Percentiles rank a stretch among this genome's conserved stretches.
Conservation (phyloP, 2,888 invertebrate genomes). For the Cecidostiba fungosa region DNA sequence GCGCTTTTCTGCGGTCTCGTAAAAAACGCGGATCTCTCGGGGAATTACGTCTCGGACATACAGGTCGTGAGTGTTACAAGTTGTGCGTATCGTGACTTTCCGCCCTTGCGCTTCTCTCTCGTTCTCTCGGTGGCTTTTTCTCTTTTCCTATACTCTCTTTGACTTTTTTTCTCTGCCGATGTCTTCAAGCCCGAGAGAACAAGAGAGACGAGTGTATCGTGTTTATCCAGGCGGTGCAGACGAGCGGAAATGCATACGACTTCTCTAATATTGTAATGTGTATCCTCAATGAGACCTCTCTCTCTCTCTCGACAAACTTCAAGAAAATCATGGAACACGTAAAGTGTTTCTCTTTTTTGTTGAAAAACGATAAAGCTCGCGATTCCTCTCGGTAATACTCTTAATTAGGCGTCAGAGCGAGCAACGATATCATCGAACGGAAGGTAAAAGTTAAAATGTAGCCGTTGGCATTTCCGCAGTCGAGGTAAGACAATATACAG, state of each 20-base stretch:
- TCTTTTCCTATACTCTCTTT: background rate
- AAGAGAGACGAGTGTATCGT: conserved; percentile 25
- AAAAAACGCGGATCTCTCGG: conserved; percentile 46
- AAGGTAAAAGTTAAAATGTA: background rate
- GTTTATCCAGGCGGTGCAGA: conserved; percentile 42
- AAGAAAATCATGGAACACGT: background rate
- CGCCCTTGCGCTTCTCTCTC: conserved; percentile 26
- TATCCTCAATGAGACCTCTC: background rate
- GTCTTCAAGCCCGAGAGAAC: background rate
- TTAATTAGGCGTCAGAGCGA: conserved; percentile 16
- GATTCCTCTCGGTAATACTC: background rate
- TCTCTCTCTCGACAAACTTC: background rate
- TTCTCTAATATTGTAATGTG: conserved; percentile 1
- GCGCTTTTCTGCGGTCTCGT: conserved; percentile 47
- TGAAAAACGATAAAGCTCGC: background rate
- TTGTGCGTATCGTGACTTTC: conserved; percentile 62
- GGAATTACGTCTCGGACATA: conserved; percentile 45
- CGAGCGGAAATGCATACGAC: conserved; percentile 40
- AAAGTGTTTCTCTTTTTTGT: background rate
- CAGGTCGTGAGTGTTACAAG: conserved; percentile 55
- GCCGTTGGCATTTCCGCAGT: conserved; percentile 40
- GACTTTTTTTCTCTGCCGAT: background rate
- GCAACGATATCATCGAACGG: background rate
- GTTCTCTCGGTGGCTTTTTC: background rate
- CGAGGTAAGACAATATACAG: conserved; percentile 42